These are phyloP conservation scores for Rhynchomys soricoides DNA, from an alignment of 2,113 vertebrate genomes.

Conservation along the genomic window DNA sequence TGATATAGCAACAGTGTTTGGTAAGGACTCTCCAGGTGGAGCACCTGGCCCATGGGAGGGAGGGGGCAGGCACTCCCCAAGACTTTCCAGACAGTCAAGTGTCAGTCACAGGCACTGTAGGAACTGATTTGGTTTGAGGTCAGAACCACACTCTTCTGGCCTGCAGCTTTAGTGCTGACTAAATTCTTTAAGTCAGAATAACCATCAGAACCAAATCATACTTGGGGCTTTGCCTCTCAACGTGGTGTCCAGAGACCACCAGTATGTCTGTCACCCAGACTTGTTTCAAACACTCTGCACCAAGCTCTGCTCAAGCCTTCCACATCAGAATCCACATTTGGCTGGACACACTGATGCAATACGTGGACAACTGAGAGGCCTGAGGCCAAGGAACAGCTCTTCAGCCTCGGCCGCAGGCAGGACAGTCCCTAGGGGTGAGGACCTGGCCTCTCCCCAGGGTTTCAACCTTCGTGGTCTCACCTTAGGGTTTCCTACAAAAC, in stretches of 20 bases:
- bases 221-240: not conserved
- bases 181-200: not conserved
- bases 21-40: not conserved
- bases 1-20: conserved; percentile 11
- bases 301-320: not conserved
- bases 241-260: not conserved
- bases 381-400: not conserved
- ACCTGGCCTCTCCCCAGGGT: not conserved
- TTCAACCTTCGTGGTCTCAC: not conserved
- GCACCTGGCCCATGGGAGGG: too few relatives aligned
- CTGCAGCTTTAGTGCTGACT: not conserved
- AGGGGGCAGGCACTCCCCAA: not conserved
- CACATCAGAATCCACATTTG: not conserved
- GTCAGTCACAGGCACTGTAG: too few relatives aligned
- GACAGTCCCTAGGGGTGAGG: not conserved
- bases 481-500: not conserved
- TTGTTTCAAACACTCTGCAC: not conserved
- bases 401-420: not conserved
- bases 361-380: too few relatives aligned
- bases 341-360: not conserved
- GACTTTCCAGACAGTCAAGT: not conserved
- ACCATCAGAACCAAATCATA: not conserved
- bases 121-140: not conserved
- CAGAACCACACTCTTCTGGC: not conserved
- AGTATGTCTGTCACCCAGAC: not conserved